These are phyloP conservation scores for Amitus sp. DNA, from an alignment of 2,888 invertebrate species.

Conservation along the genomic window DNA sequence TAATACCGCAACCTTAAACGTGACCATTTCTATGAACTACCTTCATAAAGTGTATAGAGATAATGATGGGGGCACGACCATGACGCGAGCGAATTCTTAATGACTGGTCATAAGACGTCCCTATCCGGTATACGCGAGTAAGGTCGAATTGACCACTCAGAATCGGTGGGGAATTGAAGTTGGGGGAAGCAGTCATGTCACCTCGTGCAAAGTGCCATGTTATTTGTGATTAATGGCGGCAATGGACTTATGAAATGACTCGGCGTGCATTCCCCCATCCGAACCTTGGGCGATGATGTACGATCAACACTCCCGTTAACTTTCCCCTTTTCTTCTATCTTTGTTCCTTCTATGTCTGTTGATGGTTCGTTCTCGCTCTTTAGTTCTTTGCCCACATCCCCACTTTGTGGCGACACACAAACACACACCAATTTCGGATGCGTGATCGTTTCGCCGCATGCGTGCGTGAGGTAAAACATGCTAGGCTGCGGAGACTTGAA, in stretches of 20 bases:
- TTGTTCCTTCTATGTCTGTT: neutral
- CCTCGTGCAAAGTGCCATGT: conserved; percentile 8
- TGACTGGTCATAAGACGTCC: too few relatives aligned
- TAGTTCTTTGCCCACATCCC: too few relatives aligned
- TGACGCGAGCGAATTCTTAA: too few relatives aligned
- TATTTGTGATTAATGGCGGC: conserved; percentile 14
- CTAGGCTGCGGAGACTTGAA: neutral
- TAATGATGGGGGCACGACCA: too few relatives aligned
- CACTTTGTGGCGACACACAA: too few relatives aligned
- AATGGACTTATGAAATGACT: conserved; percentile 7
- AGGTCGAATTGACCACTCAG: too few relatives aligned
- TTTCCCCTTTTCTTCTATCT: conserved; percentile 8
- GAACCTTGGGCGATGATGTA: conserved; percentile 8
- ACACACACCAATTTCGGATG: neutral
- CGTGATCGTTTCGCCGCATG: too few relatives aligned
- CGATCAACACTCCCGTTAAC: conserved; percentile 25
- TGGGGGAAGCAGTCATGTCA: neutral
- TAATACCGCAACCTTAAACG: too few relatives aligned
- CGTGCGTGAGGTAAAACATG: neutral
- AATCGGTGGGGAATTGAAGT: conserved; percentile 5
- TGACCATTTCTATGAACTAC: too few relatives aligned
- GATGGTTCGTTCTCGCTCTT: conserved; percentile 1
- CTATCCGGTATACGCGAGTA: too few relatives aligned
- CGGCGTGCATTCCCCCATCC: conserved; percentile 3
- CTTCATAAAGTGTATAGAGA: too few relatives aligned